These are phyloP conservation scores for Lagodon rhomboides DNA, from an alignment of 2,797 vertebrate genomes.

Conservation along the genomic window DNA sequence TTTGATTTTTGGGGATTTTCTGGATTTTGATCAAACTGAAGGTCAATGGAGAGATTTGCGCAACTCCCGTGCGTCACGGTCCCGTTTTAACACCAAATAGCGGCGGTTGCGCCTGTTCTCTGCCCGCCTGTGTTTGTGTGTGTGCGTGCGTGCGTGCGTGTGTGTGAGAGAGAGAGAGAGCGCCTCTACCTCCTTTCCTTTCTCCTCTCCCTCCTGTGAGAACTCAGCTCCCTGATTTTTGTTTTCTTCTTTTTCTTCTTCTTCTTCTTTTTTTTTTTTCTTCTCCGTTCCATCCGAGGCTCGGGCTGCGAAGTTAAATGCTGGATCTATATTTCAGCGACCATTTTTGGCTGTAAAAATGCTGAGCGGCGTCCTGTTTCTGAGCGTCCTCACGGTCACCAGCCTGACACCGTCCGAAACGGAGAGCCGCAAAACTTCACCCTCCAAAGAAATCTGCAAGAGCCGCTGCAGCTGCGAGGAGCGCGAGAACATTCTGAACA, in stretches of 20 bases:
- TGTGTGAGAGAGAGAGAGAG: constrained; percentile 22
- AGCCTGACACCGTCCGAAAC: constrained; percentile 89
- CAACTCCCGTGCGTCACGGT: constrained; percentile 65
- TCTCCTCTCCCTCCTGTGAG: constrained; percentile 18
- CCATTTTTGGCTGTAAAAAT: constrained; percentile 89
- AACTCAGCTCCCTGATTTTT: constrained; percentile 32
- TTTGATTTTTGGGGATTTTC: constrained; percentile 52
- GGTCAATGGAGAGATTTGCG: constrained; percentile 77
- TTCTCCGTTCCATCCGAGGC: constrained; percentile 30
- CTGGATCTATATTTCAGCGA: constrained; percentile 75
- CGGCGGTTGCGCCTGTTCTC: constrained; percentile 39
- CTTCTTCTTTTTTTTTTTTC: background rate
- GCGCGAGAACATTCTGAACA: constrained; percentile 95
- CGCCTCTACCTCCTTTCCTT: constrained; percentile 30
- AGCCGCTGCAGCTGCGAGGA: constrained; percentile 96
- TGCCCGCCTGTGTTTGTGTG: constrained; percentile 31
- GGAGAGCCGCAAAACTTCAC: constrained; percentile 95
- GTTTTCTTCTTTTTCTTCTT: background rate
- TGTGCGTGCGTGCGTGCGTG: constrained; percentile 13
- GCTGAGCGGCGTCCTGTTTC: constrained; percentile 95
- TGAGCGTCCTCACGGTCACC: constrained; percentile 94
- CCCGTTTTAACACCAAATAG: constrained; percentile 60
- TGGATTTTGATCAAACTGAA: too few relatives aligned
- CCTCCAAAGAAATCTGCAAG: constrained; percentile 96
- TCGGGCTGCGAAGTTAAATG: constrained; percentile 74